phyloP scores from a whole-genome alignment of 1,140 invertebrate species.

The Drosophila nikananu region DNA sequence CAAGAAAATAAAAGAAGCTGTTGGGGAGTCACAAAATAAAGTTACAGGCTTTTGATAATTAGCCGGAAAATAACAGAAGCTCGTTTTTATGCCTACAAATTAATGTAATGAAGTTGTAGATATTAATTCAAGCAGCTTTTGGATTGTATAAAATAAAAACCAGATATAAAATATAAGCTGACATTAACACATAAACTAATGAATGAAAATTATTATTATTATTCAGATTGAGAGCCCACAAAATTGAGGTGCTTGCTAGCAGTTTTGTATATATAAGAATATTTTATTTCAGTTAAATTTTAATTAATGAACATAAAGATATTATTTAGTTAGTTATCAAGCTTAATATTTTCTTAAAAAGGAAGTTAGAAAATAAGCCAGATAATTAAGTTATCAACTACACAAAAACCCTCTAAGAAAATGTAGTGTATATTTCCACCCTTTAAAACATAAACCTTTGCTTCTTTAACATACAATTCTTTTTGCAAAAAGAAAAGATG shows the following conservation, averaged over 20 bases:
- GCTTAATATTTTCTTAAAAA: not conserved
- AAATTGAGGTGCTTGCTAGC: not conserved
- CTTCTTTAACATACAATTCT: too few relatives aligned
- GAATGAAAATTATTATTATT: not conserved
- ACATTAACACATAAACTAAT: not conserved
- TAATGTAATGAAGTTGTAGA: not conserved
- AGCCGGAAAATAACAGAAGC: not conserved
- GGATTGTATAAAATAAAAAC: not conserved
- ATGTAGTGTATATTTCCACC: not conserved
- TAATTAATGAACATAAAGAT: not conserved
- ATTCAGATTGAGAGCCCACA: not conserved
- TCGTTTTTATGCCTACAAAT: not conserved
- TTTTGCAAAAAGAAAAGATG: too few relatives aligned
- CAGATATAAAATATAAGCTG: not conserved
- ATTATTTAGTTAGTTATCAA: not conserved
- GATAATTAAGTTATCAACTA: not conserved
- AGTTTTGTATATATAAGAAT: too few relatives aligned
- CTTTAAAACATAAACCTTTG: not conserved
- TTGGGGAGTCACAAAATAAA: not conserved
- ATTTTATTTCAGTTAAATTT: too few relatives aligned
- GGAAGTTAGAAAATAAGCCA: not conserved
- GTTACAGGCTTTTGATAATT: not conserved
- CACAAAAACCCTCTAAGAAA: not conserved
- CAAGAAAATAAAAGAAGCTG: not conserved
- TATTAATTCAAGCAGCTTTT: not conserved